phyloP scores from a whole-genome alignment of 1,140 invertebrate genomes.

The Drosophila sp. region DNA sequence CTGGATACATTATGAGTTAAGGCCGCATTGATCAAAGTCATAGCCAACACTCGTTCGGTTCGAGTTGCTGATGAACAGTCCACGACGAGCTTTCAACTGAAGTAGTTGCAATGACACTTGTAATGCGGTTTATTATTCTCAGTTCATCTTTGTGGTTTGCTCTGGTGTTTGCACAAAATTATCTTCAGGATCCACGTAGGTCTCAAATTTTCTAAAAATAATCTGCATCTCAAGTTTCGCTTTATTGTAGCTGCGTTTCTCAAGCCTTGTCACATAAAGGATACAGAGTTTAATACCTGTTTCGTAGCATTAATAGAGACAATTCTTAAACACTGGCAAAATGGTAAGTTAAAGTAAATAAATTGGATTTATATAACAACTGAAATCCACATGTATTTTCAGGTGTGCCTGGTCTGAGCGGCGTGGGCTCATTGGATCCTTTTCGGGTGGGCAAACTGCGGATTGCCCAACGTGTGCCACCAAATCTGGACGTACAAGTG shows the following conservation, averaged over 20 bases:
- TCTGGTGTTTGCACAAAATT: constrained; percentile 19
- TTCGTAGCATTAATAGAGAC: constrained; percentile 20
- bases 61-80: constrained; percentile 27
- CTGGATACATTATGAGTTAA: constrained; percentile 20
- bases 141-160: constrained; percentile 12
- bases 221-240: neutral
- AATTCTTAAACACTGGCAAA: constrained; percentile 39
- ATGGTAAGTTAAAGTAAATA: constrained; percentile 23
- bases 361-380: neutral
- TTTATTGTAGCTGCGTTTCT: constrained; percentile 40
- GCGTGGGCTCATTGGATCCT: constrained; percentile 51
- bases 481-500: constrained; percentile 45
- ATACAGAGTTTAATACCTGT: constrained; percentile 20
- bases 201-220: neutral
- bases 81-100: constrained; percentile 28
- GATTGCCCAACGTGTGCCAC: constrained; percentile 45
- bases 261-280: constrained; percentile 39
- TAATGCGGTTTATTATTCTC: constrained; percentile 14
- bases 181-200: constrained; percentile 38
- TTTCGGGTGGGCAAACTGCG: constrained; percentile 41
- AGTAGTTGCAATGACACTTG: constrained; percentile 37
- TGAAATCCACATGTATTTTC: neutral
- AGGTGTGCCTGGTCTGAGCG: constrained; percentile 52
- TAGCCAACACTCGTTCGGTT: constrained; percentile 1
- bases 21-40: constrained; percentile 19